Evolutionary conservation across 2,113 vertebrate species (phyloP).

Genomic region (Centropristis striata): DNA sequence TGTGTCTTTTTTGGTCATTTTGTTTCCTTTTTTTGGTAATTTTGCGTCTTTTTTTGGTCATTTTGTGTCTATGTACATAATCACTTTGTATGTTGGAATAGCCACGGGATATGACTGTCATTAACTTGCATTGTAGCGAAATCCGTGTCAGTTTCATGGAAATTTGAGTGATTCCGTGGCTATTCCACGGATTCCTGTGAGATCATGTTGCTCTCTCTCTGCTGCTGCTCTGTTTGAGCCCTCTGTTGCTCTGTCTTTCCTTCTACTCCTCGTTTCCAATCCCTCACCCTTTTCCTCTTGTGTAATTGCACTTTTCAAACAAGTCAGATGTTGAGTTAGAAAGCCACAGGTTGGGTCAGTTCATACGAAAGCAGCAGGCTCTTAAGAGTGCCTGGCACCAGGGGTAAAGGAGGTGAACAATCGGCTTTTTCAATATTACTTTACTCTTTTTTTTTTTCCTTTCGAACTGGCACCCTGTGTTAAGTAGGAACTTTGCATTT

Average conservation of each 20-base stretch:
- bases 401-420: constrained; percentile 57
- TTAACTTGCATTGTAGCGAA: too few species aligned
- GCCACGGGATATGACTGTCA: too few species aligned
- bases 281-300: constrained; percentile 23
- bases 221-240: too few species aligned
- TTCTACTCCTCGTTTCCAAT: constrained; percentile 22
- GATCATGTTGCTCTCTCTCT: too few species aligned
- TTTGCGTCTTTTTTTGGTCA: too few species aligned
- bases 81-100: too few species aligned
- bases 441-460: constrained; percentile 1
- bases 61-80: too few species aligned
- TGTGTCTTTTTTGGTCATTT: too few species aligned
- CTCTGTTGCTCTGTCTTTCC: constrained; percentile 3
- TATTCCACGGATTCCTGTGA: too few species aligned
- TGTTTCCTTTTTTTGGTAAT: too few species aligned
- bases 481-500: constrained; percentile 67
- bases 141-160: too few species aligned
- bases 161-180: too few species aligned
- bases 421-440: constrained; percentile 64
- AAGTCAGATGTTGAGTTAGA: constrained; percentile 30
- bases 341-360: constrained; percentile 31
- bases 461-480: constrained; percentile 58
- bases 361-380: constrained; percentile 45
- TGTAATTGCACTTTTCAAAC: constrained; percentile 42
- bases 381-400: constrained; percentile 29